A percentile compares a stretch with the other conserved stretches of the same genome.
phyloP scores from a whole-genome alignment of 2,797 vertebrate species.

The Bradypus variegatus region DNA sequence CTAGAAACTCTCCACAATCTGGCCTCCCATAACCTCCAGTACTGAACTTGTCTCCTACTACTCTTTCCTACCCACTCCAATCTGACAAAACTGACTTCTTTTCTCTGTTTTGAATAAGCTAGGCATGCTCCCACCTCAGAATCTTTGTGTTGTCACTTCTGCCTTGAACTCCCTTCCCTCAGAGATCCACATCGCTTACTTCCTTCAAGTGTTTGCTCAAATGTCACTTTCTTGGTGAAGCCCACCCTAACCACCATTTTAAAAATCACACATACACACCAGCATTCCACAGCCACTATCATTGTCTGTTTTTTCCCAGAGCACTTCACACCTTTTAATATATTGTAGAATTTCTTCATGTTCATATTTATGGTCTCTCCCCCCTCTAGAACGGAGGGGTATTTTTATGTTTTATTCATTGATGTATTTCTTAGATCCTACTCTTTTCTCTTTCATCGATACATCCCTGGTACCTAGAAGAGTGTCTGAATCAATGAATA shows the following conservation, averaged over 20 bases:
- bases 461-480: neutral
- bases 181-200: neutral
- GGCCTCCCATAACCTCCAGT: too few relatives aligned
- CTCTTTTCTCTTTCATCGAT: neutral
- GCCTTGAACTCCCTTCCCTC: neutral
- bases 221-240: neutral
- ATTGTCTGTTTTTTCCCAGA: neutral
- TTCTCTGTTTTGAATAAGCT: neutral
- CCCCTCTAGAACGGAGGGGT: neutral
- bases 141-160: neutral
- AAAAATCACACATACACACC: neutral
- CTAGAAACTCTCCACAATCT: neutral
- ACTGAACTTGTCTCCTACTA: neutral
- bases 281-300: neutral
- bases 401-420: neutral
- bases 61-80: neutral
- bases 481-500: neutral
- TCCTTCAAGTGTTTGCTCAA: neutral
- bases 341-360: neutral
- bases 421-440: neutral
- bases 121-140: neutral
- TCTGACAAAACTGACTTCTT: neutral
- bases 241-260: neutral
- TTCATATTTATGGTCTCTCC: neutral
- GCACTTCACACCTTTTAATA: neutral